phyloP scores from a whole-genome alignment of 1,140 invertebrate species.

The Hypsibius dujardini region DNA sequence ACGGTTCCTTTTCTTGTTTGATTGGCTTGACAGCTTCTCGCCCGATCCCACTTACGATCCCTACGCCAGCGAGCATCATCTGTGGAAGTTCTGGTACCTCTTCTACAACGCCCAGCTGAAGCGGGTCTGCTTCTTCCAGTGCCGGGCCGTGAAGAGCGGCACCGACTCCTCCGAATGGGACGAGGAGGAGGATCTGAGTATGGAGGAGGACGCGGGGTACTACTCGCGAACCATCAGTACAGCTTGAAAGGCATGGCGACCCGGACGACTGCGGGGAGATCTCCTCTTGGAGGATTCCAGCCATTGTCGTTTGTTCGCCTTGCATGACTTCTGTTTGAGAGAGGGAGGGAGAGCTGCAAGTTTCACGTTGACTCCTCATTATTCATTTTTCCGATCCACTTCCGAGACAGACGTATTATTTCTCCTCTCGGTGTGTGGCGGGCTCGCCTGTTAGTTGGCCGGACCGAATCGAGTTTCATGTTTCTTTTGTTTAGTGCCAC shows the following conservation, averaged over 20 bases:
- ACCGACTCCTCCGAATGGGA: not conserved
- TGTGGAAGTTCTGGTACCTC: conserved; percentile 99
- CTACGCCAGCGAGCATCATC: conserved; percentile 86
- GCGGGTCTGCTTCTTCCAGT: conserved; percentile 91
- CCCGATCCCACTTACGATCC: conserved; percentile 88
- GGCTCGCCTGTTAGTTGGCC: too few species aligned
- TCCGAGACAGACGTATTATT: too few species aligned
- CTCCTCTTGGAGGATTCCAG: too few species aligned
- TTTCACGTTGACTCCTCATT: too few species aligned
- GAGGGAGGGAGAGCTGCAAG: too few species aligned
- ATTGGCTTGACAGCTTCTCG: conserved; percentile 56
- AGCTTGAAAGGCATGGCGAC: not conserved
- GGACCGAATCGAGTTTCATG: too few species aligned
- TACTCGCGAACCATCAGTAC: conserved; percentile 1
- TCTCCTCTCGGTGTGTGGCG: too few species aligned
- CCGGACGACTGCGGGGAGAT: too few species aligned
- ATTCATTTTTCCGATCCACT: too few species aligned
- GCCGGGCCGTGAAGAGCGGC: conserved; percentile 53
- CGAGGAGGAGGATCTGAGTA: not conserved
- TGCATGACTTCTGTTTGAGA: too few species aligned
- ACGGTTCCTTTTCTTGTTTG: conserved; percentile 17
- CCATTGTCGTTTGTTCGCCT: too few species aligned
- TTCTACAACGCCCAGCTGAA: conserved; percentile 95
- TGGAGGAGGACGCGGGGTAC: conserved; percentile 4
- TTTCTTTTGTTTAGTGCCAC: too few species aligned